Percentiles rank a stretch among this genome's conserved stretches.
phyloP scores from a whole-genome alignment of 2,113 vertebrate species.

The Columba janthina region DNA sequence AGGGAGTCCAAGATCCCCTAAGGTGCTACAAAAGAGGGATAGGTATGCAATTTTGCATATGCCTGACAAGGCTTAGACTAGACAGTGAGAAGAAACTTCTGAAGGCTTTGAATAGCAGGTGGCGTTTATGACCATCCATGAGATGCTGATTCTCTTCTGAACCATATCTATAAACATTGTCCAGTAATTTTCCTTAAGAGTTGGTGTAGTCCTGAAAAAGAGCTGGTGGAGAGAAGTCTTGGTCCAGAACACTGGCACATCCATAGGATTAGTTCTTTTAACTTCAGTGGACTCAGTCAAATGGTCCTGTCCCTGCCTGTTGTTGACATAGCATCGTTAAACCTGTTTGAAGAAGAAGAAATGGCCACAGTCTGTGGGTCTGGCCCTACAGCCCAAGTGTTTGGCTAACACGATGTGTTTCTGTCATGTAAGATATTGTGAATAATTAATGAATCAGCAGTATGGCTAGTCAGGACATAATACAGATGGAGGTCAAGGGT shows the following conservation, averaged over 20 bases:
- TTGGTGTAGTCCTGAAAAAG: background rate
- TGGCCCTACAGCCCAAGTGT: background rate
- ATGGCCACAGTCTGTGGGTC: background rate
- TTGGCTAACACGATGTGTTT: background rate
- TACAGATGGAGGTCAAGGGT: background rate
- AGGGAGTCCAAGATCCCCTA: background rate
- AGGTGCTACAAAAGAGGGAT: fast-evolving
- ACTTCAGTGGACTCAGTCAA: background rate
- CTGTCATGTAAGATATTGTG: background rate
- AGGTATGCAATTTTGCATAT: background rate
- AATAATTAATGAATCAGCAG: background rate
- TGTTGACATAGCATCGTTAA: fast-evolving
- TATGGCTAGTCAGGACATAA: background rate
- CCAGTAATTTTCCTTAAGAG: background rate
- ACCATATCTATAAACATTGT: background rate
- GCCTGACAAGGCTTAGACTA: background rate
- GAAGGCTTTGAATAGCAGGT: background rate
- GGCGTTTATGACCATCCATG: background rate
- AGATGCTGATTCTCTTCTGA: background rate
- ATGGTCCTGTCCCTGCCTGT: background rate
- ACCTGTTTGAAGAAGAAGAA: background rate
- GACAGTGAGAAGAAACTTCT: background rate
- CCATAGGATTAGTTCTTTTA: background rate
- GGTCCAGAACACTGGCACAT: background rate
- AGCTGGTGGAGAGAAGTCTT: background rate